Evolutionary conservation across 2,888 invertebrate species (phyloP).

Genomic region (Nemoura dubitans): DNA sequence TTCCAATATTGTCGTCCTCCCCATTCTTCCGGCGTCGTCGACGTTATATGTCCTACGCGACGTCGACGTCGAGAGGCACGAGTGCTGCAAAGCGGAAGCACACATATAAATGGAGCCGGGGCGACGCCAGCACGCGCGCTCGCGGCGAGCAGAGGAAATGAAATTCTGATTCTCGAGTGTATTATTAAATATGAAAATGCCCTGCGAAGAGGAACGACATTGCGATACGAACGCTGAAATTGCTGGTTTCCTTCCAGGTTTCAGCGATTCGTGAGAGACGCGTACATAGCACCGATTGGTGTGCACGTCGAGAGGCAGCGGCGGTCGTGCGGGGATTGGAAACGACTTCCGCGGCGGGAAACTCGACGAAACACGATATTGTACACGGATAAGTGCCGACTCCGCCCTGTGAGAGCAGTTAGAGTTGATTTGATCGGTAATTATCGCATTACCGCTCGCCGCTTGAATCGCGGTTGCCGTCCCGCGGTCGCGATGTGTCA

Average conservation of each 20-base stretch:
- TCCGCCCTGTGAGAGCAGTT: background rate
- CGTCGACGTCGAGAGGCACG: no score
- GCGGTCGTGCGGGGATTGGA: background rate
- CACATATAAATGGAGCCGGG: background rate
- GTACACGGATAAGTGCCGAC: background rate
- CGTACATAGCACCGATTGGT: no score
- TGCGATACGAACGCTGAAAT: background rate
- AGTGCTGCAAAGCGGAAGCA: constrained; percentile 45
- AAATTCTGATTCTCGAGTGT: background rate
- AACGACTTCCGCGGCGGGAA: constrained; percentile 51
- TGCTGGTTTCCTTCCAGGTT: background rate
- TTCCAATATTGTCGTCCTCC: no score
- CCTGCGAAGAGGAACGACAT: background rate
- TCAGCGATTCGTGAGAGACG: no score
- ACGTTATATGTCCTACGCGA: no score
- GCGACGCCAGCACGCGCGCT: constrained; percentile 49
- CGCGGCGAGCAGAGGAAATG: constrained; percentile 33
- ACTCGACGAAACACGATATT: background rate
- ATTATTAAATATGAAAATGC: no score
- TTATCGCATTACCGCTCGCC: background rate
- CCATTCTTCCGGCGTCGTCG: no score
- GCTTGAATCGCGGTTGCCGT: no score
- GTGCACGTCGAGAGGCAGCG: no score
- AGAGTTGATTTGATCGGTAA: background rate
- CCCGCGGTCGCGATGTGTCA: no score